These are phyloP conservation scores for Hyposoter dolosus DNA, from an alignment of 2,888 invertebrate genomes.

Conservation along the genomic window DNA sequence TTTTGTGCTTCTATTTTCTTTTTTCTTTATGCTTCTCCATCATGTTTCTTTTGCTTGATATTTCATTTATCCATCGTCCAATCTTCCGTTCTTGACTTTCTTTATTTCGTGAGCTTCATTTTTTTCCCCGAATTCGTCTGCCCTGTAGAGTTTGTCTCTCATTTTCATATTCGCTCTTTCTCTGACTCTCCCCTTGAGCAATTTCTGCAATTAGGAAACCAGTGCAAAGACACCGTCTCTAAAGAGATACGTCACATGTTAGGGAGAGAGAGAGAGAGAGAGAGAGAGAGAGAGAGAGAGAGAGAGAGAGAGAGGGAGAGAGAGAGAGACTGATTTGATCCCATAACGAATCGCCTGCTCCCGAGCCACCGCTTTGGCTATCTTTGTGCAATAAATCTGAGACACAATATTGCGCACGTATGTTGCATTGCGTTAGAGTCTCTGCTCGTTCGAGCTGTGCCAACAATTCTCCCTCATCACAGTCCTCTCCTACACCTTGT, in stretches of 20 bases:
- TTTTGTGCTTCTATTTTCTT: neutral
- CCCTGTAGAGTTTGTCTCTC: neutral
- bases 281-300: conserved; percentile 34
- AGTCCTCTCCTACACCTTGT: conserved; percentile 31
- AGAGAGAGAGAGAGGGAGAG: conserved; percentile 34
- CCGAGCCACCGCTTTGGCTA: conserved; percentile 59
- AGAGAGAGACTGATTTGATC: conserved; percentile 65
- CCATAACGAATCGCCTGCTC: conserved; percentile 66
- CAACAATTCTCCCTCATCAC: conserved; percentile 40
- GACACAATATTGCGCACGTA: conserved; percentile 66
- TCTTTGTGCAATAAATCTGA: conserved; percentile 70
- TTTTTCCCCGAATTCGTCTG: neutral
- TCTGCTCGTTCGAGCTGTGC: conserved; percentile 2
- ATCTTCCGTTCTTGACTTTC: neutral
- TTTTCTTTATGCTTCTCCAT: neutral
- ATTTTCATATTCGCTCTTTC: neutral
- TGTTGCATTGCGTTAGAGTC: neutral
- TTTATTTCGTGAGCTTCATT: neutral
- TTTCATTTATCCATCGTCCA: neutral
- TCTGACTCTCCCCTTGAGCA: conserved; percentile 50
- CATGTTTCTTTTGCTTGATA: neutral
- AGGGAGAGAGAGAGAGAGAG: neutral
- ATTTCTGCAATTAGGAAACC: conserved; percentile 79
- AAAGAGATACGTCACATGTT: conserved; percentile 63
- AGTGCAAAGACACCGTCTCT: conserved; percentile 67